These are phyloP conservation scores for Mythimna albipuncta DNA, from an alignment of 2,888 invertebrate genomes.

Conservation along the genomic window DNA sequence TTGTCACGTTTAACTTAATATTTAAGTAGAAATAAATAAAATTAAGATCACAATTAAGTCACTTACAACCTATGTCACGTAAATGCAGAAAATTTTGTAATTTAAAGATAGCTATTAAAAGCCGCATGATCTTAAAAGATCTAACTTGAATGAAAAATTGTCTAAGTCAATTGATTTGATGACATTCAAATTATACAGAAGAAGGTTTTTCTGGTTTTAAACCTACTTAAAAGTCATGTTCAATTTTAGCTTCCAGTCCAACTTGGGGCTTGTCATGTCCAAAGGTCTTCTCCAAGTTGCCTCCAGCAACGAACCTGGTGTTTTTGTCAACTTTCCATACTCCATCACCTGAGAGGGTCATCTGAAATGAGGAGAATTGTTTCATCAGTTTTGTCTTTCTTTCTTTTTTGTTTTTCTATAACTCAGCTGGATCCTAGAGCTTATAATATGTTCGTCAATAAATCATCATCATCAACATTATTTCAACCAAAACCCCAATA, in stretches of 20 bases:
- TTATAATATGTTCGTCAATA: not conserved
- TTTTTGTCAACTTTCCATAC: conserved; percentile 74
- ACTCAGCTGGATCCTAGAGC: not conserved
- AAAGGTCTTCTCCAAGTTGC: conserved; percentile 65
- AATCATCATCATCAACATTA: no score
- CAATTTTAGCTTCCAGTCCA: conserved; percentile 68
- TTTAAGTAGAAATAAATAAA: not conserved
- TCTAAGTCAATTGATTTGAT: not conserved
- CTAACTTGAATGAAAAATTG: not conserved
- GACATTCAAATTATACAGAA: not conserved
- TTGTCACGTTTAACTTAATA: not conserved
- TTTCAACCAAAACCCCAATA: no score
- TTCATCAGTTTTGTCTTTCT: not conserved
- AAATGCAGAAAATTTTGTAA: not conserved
- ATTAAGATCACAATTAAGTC: not conserved
- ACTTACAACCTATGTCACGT: not conserved
- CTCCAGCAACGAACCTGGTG: conserved; percentile 71
- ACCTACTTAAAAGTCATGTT: conserved; percentile 65
- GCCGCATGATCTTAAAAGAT: no score
- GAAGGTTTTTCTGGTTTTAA: no score
- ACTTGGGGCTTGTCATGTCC: conserved; percentile 71
- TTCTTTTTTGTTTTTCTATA: not conserved
- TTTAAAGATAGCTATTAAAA: not conserved
- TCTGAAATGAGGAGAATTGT: conserved; percentile 54
- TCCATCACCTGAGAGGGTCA: conserved; percentile 70